Percentiles rank a stretch among this genome's conserved stretches.
Evolutionary conservation across 2,113 vertebrate genomes (phyloP).

Genomic region (Colius striatus): DNA sequence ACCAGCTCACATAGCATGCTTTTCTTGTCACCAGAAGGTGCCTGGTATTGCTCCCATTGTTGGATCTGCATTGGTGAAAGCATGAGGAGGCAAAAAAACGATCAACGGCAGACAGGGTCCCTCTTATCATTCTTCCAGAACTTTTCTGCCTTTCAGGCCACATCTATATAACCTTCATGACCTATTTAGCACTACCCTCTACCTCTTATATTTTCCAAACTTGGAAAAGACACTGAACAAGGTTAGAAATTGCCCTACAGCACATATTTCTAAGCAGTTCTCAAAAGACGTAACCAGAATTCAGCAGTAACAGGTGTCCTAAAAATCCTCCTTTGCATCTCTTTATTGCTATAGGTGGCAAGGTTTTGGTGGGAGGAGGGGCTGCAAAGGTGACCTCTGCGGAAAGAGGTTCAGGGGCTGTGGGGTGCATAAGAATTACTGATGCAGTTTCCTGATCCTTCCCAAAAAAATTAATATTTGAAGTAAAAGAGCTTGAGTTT

Average conservation of each 20-base stretch:
- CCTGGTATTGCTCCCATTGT: neutral
- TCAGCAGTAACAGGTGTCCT: neutral
- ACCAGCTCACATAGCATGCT: neutral
- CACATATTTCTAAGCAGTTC: neutral
- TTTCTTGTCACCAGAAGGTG: neutral
- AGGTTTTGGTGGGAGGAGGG: neutral
- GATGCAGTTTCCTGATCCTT: neutral
- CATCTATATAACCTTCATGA: neutral
- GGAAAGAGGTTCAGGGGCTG: neutral
- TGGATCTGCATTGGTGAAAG: neutral
- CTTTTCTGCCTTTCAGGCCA: neutral
- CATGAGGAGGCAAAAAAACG: neutral
- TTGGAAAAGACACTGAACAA: neutral
- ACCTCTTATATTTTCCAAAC: neutral
- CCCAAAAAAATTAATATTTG: neutral
- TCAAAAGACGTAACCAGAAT: neutral
- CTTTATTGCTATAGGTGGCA: accelerated
- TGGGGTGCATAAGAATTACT: neutral
- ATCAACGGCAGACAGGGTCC: neutral
- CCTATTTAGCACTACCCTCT: neutral
- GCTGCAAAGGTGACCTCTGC: neutral
- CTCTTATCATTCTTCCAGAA: neutral
- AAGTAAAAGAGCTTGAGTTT: neutral
- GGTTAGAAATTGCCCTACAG: neutral
- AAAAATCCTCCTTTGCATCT: neutral